Base-by-base conservation (phyloP, 2,113 vertebrate species). In the Pipra filicauda region DNA sequence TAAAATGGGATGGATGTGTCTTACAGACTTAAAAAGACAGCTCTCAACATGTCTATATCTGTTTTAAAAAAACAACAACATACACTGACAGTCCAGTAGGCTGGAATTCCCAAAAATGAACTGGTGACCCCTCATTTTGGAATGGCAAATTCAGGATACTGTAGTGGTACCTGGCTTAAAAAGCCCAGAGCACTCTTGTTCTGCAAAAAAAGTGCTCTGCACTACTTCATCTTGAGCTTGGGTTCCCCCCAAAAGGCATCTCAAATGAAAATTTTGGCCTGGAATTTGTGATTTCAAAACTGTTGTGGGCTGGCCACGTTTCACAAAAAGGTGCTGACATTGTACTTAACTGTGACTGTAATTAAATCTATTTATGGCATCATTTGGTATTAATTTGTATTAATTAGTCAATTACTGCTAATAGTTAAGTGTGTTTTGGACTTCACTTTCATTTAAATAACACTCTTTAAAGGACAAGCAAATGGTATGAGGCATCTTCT, bases 361-460 rank as follows among this genome's bases (percentile, higher is more conserved):
- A 96, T 96, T 94, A 95, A 88, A 94, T 78, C 41, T 35, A 58
- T 77, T 96, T 77, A 93, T 93, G 88, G 67, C 92, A 94, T 84
- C 58, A 80, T 49, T 86, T 6, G 0, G 59, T 75, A 78, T 86
- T 88, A 52, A 91, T 95, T 96, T 84, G 79, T 94, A 91, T 92
- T 92, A 69, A 94, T 96, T 96, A 94, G 57, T 54, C 85, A 91
- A 86, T 96, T 94, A 55, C 31, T 73, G 58, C 66, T 86, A 83
- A 93, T 93, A 96, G 94, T 93, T 93, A 91, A 87, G 35, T 80
- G 61, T 69, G 93, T 72, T 91, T 72, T 57, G 80, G 65, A 44
- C 44, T 93, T 64, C 14, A 17, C 43, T 87, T 95, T 93, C 41
- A 81, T 81, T 80, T 72, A 80, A 91, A 24, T 84, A 90, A 86